A percentile compares a stretch with the other conserved stretches of the same genome.
phyloP scores from a whole-genome alignment of 2,113 vertebrate genomes.

The Cavia aperea region DNA sequence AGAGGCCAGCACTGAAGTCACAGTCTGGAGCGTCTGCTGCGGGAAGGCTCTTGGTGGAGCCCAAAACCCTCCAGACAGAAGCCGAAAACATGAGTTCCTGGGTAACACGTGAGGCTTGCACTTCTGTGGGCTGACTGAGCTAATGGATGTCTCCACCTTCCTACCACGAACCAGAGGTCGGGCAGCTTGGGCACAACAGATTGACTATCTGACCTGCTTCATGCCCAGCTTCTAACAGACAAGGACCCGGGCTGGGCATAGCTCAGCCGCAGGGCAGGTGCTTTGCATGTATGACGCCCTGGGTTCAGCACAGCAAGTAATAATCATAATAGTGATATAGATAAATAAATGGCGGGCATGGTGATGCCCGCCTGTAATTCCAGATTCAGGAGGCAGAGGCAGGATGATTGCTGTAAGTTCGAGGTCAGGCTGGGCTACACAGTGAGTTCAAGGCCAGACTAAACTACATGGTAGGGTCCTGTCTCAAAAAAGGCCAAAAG shows the following conservation, averaged over 20 bases:
- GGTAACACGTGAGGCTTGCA: neutral
- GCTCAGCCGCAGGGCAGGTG: neutral
- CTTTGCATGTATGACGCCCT: neutral
- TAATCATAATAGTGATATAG: neutral
- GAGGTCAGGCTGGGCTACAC: neutral
- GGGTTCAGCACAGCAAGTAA: neutral
- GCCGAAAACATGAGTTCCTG: conserved; percentile 41
- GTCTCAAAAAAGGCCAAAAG: neutral
- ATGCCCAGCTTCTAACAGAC: neutral
- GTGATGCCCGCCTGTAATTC: neutral
- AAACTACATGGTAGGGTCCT: neutral
- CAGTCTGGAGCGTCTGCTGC: neutral
- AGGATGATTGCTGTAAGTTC: neutral
- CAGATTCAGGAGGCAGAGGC: neutral
- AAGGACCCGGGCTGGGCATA: neutral
- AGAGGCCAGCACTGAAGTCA: neutral
- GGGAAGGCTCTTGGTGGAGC: conserved; percentile 53
- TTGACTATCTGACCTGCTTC: neutral
- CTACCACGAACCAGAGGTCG: neutral
- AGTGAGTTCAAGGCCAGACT: neutral
- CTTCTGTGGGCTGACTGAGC: neutral
- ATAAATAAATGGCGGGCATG: neutral
- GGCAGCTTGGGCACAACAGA: neutral
- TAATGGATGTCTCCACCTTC: neutral
- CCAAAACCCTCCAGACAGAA: conserved; percentile 59